Evolutionary conservation across 2,888 invertebrate genomes (phyloP), one percentile per base, ranked within the genome.

Genomic region (Lumbricus terrestris): DNA sequence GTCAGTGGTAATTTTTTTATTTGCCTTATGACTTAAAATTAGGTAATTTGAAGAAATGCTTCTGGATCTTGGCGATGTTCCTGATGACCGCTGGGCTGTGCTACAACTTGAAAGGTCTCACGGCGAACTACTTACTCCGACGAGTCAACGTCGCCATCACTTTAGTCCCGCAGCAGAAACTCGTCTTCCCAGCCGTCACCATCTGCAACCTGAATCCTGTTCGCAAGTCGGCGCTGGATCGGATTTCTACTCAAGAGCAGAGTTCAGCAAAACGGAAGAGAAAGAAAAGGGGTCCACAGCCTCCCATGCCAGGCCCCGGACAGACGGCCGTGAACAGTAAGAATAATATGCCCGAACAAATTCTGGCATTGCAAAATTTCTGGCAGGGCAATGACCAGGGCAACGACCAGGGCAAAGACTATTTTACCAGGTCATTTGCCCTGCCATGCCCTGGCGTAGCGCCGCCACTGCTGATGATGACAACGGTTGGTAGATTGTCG

Each of bases 121-220:
- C 82, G 29, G 29, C 29, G 15, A 83, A 89, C 16, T 91, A 54
- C 89, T 47, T 88, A n/a, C 47, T 42, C 18, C 82, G 89, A 42
- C 91, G 89, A n/a, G 89, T 89, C 29, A 90, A 33, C 33, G 90
- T 90, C 16, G 37, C 34, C 37, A 42, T 91, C 35, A 82, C 42
- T 34, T 82, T 89, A 16, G n/a, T 33, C 29, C 38, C 34, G 18
- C 37, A 85, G 40, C 33, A 90, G 29, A 20, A 90, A 37, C 90
- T 90, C 42, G 47, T n/a, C 35, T 91, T 91, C 35, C 91, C 91
- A n/a, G 89, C 91, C n/a, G 82, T 91, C 88, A 90, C 91, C 35
- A 33, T 90, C 89, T 90, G 90, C 83, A 90, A 89, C 89, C 47
- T 90, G 90, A 90, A 90, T 82, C 90, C 90, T 0, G 88, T 90